Conservation (phyloP, 2,888 invertebrate genomes). For the Fragum fragum region DNA sequence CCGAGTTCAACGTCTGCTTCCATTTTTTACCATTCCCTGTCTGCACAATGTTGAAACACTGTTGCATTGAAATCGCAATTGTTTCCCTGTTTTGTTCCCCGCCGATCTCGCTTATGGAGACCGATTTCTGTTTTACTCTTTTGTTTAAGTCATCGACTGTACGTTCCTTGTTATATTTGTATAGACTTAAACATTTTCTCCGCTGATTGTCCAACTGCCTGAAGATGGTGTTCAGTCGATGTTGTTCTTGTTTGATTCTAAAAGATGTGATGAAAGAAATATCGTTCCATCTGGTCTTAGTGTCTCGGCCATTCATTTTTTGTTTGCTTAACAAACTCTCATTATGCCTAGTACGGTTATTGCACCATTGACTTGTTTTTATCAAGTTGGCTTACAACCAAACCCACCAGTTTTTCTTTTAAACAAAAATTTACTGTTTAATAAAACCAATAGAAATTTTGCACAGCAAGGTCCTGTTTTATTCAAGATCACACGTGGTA, state of each 20-base stretch:
- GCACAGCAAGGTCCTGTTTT: no score
- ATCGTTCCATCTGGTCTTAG: conserved; percentile 7
- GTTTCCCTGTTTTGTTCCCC: conserved; percentile 32
- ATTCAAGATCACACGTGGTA: no score
- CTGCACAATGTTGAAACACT: conserved; percentile 42
- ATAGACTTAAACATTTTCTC: conserved; percentile 34
- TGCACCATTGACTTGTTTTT: no score
- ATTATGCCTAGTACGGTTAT: no score
- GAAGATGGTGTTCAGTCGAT: conserved; percentile 34
- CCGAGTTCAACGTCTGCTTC: neutral
- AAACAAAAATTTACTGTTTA: no score
- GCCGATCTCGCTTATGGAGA: conserved; percentile 34
- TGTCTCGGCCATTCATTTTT: neutral
- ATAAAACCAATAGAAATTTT: no score
- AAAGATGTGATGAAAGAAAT: conserved; percentile 32
- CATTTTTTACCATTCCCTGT: neutral
- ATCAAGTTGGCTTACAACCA: no score
- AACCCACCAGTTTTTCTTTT: no score
- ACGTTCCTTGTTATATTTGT: conserved; percentile 35
- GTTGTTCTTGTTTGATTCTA: conserved; percentile 43
- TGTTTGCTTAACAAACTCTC: no score
- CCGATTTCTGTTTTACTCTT: conserved; percentile 40
- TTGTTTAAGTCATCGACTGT: conserved; percentile 45
- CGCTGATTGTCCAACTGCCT: conserved; percentile 42
- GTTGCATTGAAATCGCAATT: conserved; percentile 44